Percentiles rank a stretch among this genome's conserved stretches.
Conservation (phyloP, 2,113 vertebrate species). For the Gorsachius goisagi region DNA sequence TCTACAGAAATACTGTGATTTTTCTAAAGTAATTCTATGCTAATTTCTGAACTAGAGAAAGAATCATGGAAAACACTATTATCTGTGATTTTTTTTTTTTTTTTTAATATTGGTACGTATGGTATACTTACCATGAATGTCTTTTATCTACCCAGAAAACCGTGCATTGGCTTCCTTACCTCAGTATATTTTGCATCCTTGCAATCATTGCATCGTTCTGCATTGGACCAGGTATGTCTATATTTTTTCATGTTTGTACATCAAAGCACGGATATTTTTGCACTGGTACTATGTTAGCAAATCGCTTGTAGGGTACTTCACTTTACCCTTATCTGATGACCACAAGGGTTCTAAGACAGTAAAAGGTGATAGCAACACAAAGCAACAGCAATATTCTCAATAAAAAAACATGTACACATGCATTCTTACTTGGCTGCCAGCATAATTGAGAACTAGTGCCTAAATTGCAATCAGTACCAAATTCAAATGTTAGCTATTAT, state of each 20-base stretch:
- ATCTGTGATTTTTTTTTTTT: background rate
- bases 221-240: conserved; percentile 87
- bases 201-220: conserved; percentile 91
- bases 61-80: background rate
- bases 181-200: conserved; percentile 87
- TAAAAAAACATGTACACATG: background rate
- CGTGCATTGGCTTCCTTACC: conserved; percentile 84
- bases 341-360: background rate
- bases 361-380: background rate
- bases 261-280: background rate
- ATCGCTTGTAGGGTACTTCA: background rate
- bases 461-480: background rate
- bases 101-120: background rate
- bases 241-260: background rate
- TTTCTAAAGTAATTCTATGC: background rate
- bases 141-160: conserved; percentile 64
- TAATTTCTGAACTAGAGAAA: background rate
- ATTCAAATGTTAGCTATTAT: background rate
- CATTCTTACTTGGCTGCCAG: background rate
- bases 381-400: background rate
- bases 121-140: background rate
- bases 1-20: background rate
- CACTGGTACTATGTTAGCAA: background rate
- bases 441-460: background rate
- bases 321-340: background rate